These are phyloP conservation scores for Buphagus erythrorhynchus DNA, from an alignment of 2,797 vertebrate genomes.

Conservation along the genomic window DNA sequence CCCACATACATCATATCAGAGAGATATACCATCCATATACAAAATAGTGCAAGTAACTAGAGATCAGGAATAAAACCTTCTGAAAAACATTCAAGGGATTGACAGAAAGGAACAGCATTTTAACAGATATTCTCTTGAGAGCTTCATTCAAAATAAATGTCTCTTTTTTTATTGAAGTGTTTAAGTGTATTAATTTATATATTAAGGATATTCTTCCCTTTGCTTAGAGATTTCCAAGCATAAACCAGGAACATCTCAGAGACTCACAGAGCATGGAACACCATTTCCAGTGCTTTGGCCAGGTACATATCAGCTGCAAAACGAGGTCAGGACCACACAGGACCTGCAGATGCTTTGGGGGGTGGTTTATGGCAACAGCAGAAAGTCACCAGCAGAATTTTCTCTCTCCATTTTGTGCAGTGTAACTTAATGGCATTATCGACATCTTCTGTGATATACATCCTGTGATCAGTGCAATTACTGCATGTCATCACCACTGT, in stretches of 20 bases:
- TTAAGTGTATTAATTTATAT: not conserved
- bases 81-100: not conserved
- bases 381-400: not conserved
- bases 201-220: not conserved
- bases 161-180: not conserved
- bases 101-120: not conserved
- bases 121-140: not conserved
- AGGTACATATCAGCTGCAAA: not conserved
- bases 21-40: not conserved
- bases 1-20: not conserved
- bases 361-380: not conserved
- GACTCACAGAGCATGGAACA: not conserved
- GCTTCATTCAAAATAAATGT: not conserved
- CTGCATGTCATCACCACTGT: conserved; percentile 70
- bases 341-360: not conserved
- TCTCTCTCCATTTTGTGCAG: not conserved
- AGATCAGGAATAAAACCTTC: not conserved
- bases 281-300: not conserved
- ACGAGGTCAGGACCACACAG: not conserved
- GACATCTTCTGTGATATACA: conserved; percentile 65
- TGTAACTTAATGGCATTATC: conserved; percentile 14
- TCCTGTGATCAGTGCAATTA: conserved; percentile 70
- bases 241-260: not conserved
- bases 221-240: not conserved
- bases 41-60: not conserved